phyloP scores from a whole-genome alignment of 1,140 invertebrate species.

The Camponotus floridanus region DNA sequence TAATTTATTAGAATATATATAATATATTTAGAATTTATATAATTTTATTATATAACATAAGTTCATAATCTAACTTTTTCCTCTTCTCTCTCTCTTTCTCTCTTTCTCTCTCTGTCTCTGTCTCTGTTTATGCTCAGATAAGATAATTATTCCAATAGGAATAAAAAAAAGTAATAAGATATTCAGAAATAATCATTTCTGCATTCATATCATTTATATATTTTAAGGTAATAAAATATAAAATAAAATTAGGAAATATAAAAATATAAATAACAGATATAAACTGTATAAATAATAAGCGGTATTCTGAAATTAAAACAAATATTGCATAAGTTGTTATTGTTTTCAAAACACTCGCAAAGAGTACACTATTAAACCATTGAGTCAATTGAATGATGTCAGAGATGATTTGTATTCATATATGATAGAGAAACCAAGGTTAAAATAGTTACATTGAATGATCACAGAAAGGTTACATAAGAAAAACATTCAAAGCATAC shows the following conservation, averaged over 20 bases:
- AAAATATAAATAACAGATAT: too few relatives aligned
- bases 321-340: too few relatives aligned
- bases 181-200: neutral
- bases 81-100: too few relatives aligned
- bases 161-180: neutral
- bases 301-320: too few relatives aligned
- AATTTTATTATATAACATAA: too few relatives aligned
- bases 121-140: neutral
- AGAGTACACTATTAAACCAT: neutral
- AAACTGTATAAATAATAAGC: too few relatives aligned
- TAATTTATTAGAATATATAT: too few relatives aligned
- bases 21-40: too few relatives aligned
- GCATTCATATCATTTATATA: neutral
- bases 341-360: too few relatives aligned
- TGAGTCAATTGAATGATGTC: conserved; percentile 6
- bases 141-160: neutral
- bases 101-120: neutral
- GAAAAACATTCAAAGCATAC: neutral
- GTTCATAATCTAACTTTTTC: too few relatives aligned
- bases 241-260: neutral
- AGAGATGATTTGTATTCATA: neutral
- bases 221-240: neutral
- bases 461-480: too few relatives aligned
- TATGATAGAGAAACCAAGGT: neutral
- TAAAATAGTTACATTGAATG: neutral